phyloP scores from a whole-genome alignment of 2,113 vertebrate species.

The Fukomys damarensis region DNA sequence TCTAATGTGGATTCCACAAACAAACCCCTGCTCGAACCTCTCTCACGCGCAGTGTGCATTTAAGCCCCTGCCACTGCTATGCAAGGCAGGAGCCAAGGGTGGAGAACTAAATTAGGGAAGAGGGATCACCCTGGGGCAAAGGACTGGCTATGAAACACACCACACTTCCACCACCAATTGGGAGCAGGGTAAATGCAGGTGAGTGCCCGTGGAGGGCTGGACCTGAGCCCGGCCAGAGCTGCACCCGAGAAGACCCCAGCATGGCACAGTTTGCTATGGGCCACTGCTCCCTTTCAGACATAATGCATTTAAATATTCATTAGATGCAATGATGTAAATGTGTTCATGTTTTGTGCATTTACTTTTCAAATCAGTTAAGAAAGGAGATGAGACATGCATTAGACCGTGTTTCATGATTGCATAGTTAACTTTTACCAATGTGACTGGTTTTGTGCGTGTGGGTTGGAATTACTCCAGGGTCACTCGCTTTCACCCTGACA shows the following conservation, averaged over 20 bases:
- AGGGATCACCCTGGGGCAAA: background rate
- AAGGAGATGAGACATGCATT: background rate
- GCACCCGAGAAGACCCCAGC: too few relatives aligned
- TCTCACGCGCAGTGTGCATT: rapidly evolving
- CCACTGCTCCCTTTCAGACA: background rate
- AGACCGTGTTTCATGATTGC: background rate
- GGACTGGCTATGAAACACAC: background rate
- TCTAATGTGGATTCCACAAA: background rate
- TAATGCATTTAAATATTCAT: background rate
- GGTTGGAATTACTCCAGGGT: background rate
- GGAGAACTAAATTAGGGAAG: background rate
- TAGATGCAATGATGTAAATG: background rate
- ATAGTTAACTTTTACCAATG: background rate
- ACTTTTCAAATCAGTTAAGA: background rate
- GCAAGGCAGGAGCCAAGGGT: background rate
- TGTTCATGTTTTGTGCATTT: background rate
- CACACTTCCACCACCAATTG: background rate
- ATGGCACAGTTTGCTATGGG: background rate
- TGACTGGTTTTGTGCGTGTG: background rate
- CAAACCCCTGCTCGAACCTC: background rate
- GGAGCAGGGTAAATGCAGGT: background rate
- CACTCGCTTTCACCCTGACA: background rate
- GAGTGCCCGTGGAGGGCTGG: background rate
- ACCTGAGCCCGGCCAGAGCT: background rate
- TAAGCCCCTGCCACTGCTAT: background rate